phyloP scores from a whole-genome alignment of 2,888 invertebrate genomes.

The Bedellia somnulentella region DNA sequence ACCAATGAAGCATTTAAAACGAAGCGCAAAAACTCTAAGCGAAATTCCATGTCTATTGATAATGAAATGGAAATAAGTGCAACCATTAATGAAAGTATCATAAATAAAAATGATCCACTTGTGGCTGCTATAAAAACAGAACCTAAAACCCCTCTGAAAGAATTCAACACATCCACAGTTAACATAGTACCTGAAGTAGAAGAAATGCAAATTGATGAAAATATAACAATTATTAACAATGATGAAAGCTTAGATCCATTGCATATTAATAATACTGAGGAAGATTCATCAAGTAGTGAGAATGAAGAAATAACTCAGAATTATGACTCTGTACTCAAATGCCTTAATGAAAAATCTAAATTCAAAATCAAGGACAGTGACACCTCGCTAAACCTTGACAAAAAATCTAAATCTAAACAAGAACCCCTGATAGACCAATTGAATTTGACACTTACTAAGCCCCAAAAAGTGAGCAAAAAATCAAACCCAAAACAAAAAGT shows the following conservation, averaged over 20 bases:
- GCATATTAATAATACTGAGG: conserved; percentile 10
- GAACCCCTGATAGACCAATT: conserved; percentile 28
- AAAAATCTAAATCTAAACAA: conserved; percentile 21
- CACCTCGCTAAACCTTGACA: conserved; percentile 28
- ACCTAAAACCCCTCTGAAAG: conserved; percentile 30
- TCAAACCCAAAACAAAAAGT: conserved; percentile 7
- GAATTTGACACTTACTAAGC: conserved; percentile 31
- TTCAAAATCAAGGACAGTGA: conserved; percentile 19
- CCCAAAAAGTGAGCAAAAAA: conserved; percentile 5
- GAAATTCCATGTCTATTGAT: conserved; percentile 12
- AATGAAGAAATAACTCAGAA: conserved; percentile 36
- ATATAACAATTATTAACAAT: conserved; percentile 21
- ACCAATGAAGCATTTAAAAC: conserved; percentile 1
- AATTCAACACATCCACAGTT: conserved; percentile 21
- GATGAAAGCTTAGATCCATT: conserved; percentile 31
- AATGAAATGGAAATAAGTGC: conserved; percentile 35
- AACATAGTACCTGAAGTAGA: conserved; percentile 23
- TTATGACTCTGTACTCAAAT: conserved; percentile 32
- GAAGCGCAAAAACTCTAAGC: conserved; percentile 3
- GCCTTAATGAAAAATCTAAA: conserved; percentile 20
- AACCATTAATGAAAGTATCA: conserved; percentile 17
- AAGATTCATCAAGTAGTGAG: conserved; percentile 21
- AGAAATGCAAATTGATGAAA: conserved; percentile 22
- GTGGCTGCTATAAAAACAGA: conserved; percentile 22
- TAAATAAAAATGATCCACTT: conserved; percentile 23